phyloP scores from a whole-genome alignment of 1,140 invertebrate genomes.

The Eurosta solidaginis region DNA sequence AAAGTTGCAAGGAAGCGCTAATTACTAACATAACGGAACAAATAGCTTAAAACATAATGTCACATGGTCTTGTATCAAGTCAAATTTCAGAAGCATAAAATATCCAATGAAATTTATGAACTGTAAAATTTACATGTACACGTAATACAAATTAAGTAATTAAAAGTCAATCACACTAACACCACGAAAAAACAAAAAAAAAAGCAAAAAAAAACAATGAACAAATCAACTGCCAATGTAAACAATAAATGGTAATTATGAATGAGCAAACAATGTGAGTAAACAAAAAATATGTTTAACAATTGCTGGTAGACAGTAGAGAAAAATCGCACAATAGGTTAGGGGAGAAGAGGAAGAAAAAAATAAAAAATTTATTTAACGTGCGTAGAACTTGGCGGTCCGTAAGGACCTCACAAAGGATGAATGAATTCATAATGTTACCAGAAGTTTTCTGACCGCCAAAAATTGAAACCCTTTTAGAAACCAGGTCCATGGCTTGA shows the following conservation, averaged over 20 bases:
- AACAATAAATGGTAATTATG: neutral
- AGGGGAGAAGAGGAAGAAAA: too few species aligned
- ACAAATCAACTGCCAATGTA: neutral
- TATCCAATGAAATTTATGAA: constrained; percentile 12
- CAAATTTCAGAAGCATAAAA: constrained; percentile 19
- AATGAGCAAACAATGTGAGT: neutral
- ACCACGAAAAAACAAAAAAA: neutral
- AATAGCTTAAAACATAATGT: neutral
- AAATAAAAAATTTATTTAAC: too few species aligned
- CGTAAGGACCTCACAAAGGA: too few species aligned
- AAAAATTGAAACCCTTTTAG: too few species aligned
- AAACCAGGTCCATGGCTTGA: too few species aligned
- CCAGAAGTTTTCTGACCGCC: too few species aligned
- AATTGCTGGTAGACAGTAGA: neutral
- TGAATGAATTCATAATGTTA: too few species aligned
- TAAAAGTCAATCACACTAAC: neutral
- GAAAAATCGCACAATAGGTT: too few species aligned
- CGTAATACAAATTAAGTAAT: constrained; percentile 18
- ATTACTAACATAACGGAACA: neutral
- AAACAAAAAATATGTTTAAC: neutral
- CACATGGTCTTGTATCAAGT: constrained; percentile 1
- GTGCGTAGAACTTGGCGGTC: too few species aligned
- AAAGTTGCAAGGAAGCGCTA: neutral
- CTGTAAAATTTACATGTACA: constrained; percentile 18
- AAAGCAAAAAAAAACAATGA: neutral